These are phyloP conservation scores for Oriolus oriolus DNA, from an alignment of 2,113 vertebrate genomes.

Conservation along the genomic window DNA sequence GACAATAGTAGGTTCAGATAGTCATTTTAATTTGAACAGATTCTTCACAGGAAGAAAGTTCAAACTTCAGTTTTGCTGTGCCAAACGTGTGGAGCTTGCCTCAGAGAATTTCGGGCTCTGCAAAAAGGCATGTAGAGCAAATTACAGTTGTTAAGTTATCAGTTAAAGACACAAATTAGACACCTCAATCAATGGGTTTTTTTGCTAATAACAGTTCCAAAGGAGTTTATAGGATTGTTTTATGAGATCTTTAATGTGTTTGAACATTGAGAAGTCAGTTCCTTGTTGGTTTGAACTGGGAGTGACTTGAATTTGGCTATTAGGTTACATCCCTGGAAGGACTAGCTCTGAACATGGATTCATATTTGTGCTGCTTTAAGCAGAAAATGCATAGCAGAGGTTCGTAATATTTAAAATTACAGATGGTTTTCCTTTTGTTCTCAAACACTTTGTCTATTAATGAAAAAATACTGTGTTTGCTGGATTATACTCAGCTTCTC, in stretches of 20 bases:
- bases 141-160: neutral
- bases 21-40: neutral
- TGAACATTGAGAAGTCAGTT: neutral
- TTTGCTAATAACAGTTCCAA: neutral
- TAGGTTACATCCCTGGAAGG: neutral
- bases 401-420: neutral
- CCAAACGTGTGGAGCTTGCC: neutral
- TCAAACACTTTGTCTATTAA: neutral
- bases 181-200: neutral
- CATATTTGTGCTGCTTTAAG: neutral
- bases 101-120: neutral
- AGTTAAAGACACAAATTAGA: neutral
- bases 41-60: neutral
- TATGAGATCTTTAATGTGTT: neutral
- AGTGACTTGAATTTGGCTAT: neutral
- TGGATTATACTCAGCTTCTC: neutral
- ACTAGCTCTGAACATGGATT: neutral
- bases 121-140: neutral
- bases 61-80: neutral
- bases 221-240: neutral
- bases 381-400: neutral
- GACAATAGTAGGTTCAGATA: neutral
- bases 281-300: neutral
- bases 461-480: neutral
- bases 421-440: neutral